Evolutionary conservation across 2,797 vertebrate genomes (phyloP), one percentile per base, ranked within the genome.

Genomic region (Melanotaenia nigrans): DNA sequence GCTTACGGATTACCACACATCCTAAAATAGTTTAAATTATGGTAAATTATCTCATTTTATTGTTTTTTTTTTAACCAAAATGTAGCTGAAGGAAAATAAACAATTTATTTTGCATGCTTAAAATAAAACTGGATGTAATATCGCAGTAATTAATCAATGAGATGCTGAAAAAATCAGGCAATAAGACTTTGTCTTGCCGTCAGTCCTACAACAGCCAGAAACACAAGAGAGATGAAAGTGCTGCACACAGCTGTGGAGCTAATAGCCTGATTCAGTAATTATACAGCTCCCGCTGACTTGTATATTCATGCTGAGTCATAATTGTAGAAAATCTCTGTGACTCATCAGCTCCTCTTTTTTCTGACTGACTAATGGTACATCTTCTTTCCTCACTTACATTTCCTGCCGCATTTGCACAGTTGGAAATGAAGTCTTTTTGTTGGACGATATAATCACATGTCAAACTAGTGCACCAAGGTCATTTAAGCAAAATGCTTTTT

Each of bases 301-400:
- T 20, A 79, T 55, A 18, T 67, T 61, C 35, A 67, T 14, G 51
- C 74, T 30, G 69, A 86, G 73, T 84, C 85, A 84, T 74, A 58
- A 73, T 45, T 65, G 67, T 51, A 42, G 53, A 60, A 71, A 72
- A 73, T 59, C 20, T 62, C 28, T 7, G 18, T 35, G 77, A 71
- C 62, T 84, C 64, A 73, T 61, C 65, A 53, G 12, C 40, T 82
- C 59, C 20, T 61, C 45, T 71, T 20, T 38, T 32, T 13, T 66
- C 2, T 33, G 36, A 61, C 1, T 10, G 25, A 62, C 24, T 64
- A 30, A 59, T 58, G 30, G 8, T 32, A 16, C 51, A 65, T 72
- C 69, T 40, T 61, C 32, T 56, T 49, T 25, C 42, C 42, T 6
- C 40, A 38, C 1, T 2, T 45, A 8, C 6, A 47, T 47, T n/a